Percentiles rank a stretch among this genome's conserved stretches.
Evolutionary conservation across 2,888 invertebrate species (phyloP).

Genomic region (Uropetala carovei): DNA sequence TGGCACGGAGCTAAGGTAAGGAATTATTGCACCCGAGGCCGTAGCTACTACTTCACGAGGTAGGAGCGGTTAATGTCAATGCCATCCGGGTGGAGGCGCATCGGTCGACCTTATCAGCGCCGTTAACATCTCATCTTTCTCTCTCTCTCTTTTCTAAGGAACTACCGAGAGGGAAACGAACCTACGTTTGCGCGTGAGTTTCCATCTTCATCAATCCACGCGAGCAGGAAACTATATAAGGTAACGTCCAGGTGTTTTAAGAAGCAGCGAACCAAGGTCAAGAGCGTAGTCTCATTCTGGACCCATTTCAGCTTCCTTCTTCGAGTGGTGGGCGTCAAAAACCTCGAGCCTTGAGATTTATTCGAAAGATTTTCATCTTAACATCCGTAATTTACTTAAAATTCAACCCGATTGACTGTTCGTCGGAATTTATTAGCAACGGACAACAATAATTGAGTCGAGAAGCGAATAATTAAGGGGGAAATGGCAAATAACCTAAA

Average conservation of each 20-base stretch:
- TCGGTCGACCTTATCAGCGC: background rate
- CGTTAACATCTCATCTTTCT: background rate
- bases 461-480: background rate
- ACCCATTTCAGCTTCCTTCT: background rate
- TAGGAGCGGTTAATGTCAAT: background rate
- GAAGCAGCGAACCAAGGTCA: constrained; percentile 4
- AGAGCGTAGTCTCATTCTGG: background rate
- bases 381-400: background rate
- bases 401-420: background rate
- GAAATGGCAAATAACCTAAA: background rate
- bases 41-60: too few species aligned
- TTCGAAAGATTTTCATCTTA: background rate
- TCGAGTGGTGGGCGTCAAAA: background rate
- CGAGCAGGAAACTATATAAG: background rate
- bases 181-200: constrained; percentile 17
- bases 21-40: too few species aligned
- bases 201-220: background rate
- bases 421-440: background rate
- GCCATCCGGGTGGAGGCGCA: constrained; percentile 11
- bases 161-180: background rate
- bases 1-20: background rate
- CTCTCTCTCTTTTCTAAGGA: background rate
- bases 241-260: constrained; percentile 24
- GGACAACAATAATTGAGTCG: background rate
- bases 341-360: background rate